These are phyloP conservation scores for Heliconius erato DNA, from an alignment of 2,888 invertebrate species.

Conservation along the genomic window DNA sequence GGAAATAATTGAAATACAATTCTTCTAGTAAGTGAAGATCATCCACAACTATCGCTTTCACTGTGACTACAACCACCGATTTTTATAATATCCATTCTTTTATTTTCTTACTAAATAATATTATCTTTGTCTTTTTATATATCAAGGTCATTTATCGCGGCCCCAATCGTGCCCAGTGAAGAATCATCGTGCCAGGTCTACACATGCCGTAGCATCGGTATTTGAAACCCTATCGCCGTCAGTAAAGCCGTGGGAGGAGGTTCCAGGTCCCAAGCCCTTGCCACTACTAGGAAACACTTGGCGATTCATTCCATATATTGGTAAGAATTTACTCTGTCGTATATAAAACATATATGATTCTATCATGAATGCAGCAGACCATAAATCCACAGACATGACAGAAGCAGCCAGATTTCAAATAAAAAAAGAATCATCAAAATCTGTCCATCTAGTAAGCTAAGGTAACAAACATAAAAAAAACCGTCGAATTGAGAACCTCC, in stretches of 20 bases:
- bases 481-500: too few relatives aligned
- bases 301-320: conserved; percentile 87
- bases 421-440: too few relatives aligned
- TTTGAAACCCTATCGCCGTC: conserved; percentile 66
- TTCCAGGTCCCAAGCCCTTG: conserved; percentile 87
- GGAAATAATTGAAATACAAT: background rate
- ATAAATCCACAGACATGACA: too few relatives aligned
- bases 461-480: too few relatives aligned
- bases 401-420: too few relatives aligned
- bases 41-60: too few relatives aligned
- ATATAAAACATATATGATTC: background rate
- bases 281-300: conserved; percentile 87
- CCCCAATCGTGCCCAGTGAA: conserved; percentile 64
- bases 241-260: conserved; percentile 82
- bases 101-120: background rate
- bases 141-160: conserved; percentile 25
- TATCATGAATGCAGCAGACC: background rate
- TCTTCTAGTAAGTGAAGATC: too few relatives aligned
- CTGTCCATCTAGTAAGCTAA: too few relatives aligned
- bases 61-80: too few relatives aligned
- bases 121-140: background rate
- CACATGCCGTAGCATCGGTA: conserved; percentile 70
- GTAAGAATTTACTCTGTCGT: conserved; percentile 66
- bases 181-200: conserved; percentile 72
- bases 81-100: background rate